Evolutionary conservation across 2,888 invertebrate species (phyloP), one percentile per base, ranked within the genome.

Genomic region (Hypolimnas misippus): DNA sequence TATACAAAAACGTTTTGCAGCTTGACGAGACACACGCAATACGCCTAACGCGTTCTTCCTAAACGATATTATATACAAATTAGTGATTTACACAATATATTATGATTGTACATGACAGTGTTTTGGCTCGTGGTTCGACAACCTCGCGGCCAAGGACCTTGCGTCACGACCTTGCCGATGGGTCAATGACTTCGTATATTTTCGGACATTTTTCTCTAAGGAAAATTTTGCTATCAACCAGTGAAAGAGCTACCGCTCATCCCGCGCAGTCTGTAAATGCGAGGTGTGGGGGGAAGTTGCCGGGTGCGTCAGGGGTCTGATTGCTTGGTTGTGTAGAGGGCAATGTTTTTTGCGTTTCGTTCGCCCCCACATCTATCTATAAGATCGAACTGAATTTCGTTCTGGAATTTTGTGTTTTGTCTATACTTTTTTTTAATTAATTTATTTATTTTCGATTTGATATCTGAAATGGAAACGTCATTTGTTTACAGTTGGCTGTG

Each of bases 161-260:
- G 85, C 71, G 49, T 62, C 52, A 19, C 58, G 89, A 88, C 90
- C 90, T 90, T 90, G 88, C 73, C 67, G 31, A 52, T 63, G 73
- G 86, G 82, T 79, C 83, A 76, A 78, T 75, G 83, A 81, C 86
- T 77, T 68, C 68, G 70, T 75, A 76, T 83, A 86, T 87, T 89
- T 89, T 87, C 84, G 83, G 83, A 75, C 78, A 81, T 84, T 88
- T 89, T 89, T 88, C 87, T 87, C 82, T 72, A 78, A 83, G 85
- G 87, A 88, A 89, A 89, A 87, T 85, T 83, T 72, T 62, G n/a
- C 71, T 72, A 75, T 71, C 63, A 71, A 68, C 86, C 83, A 84
- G 19, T n/a, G 7, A 51, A 35, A 69, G 87, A 83, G 44, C 86
- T 73, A 42, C 72, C 75, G 8, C 63, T 33, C 74, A 71, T 62